A percentile compares a stretch with the other conserved stretches of the same genome.
phyloP scores from a whole-genome alignment of 2,888 invertebrate genomes.

The Bruchidius siliquastri region DNA sequence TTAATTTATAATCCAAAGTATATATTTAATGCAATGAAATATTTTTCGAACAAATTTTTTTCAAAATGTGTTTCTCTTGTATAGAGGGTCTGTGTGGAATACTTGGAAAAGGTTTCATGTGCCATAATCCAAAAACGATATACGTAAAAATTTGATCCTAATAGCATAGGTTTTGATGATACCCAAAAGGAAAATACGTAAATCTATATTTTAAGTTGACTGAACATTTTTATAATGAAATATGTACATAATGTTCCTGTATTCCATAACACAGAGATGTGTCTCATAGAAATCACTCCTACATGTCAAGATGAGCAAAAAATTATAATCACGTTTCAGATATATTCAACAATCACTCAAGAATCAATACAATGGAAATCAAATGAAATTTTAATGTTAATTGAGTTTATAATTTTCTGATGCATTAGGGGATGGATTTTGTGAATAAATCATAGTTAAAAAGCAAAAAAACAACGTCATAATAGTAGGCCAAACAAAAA shows the following conservation, averaged over 20 bases:
- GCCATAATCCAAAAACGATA: conserved; percentile 38
- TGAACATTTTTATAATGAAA: not conserved
- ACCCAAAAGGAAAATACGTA: not conserved
- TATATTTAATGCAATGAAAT: conserved; percentile 33
- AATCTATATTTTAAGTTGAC: not conserved
- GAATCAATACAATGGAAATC: too few species aligned
- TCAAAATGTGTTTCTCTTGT: conserved; percentile 19
- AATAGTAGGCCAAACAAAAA: too few species aligned
- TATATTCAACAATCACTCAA: too few species aligned
- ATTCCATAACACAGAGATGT: not conserved
- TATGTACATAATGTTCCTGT: not conserved
- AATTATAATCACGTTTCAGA: too few species aligned
- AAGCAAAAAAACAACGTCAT: too few species aligned
- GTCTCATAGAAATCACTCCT: not conserved
- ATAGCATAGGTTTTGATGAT: not conserved
- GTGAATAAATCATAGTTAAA: too few species aligned
- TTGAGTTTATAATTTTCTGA: too few species aligned
- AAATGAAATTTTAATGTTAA: too few species aligned
- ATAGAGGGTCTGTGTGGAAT: not conserved
- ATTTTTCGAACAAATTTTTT: conserved; percentile 35
- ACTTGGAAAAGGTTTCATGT: conserved; percentile 28
- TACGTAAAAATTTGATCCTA: conserved; percentile 38
- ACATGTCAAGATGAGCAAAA: not conserved
- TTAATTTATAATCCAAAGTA: conserved; percentile 43
- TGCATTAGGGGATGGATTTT: too few species aligned